phyloP scores from a whole-genome alignment of 2,888 invertebrate genomes.

The Cryptus viduatorius region DNA sequence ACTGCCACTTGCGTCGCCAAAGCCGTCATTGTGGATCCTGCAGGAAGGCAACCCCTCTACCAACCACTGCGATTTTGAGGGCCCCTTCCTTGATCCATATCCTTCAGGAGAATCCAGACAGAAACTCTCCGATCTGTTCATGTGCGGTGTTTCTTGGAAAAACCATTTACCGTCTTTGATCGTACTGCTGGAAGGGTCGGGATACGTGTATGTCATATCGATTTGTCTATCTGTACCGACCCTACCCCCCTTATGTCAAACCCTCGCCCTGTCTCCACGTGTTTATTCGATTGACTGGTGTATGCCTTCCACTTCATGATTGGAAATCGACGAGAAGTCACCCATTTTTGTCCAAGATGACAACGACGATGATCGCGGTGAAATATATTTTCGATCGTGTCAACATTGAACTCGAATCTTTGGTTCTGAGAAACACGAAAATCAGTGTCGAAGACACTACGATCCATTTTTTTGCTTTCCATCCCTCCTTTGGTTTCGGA shows the following conservation, averaged over 20 bases:
- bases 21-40: slow-evolving; percentile 28
- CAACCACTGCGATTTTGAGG: not conserved
- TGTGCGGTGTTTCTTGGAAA: slow-evolving; percentile 15
- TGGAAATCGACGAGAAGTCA: slow-evolving; percentile 39
- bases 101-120: not conserved
- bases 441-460: slow-evolving; percentile 17
- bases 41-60: not conserved
- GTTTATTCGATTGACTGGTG: slow-evolving; percentile 60
- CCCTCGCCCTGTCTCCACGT: slow-evolving; percentile 1
- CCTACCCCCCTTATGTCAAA: not conserved
- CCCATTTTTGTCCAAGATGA: slow-evolving; percentile 7
- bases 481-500: too few relatives aligned
- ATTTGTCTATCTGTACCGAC: slow-evolving; percentile 39
- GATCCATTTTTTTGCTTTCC: slow-evolving; percentile 19
- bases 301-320: slow-evolving; percentile 53
- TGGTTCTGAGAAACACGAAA: not conserved
- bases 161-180: slow-evolving; percentile 35
- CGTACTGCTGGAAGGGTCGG: slow-evolving; percentile 2
- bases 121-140: not conserved
- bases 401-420: slow-evolving; percentile 30
- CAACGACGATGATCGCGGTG: slow-evolving; percentile 39
- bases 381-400: slow-evolving; percentile 52
- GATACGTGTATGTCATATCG: slow-evolving; percentile 28
- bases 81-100: slow-evolving; percentile 21
- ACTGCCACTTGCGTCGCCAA: not conserved